phyloP scores from a whole-genome alignment of 2,888 invertebrate genomes.

The Hymenopus coronatus region DNA sequence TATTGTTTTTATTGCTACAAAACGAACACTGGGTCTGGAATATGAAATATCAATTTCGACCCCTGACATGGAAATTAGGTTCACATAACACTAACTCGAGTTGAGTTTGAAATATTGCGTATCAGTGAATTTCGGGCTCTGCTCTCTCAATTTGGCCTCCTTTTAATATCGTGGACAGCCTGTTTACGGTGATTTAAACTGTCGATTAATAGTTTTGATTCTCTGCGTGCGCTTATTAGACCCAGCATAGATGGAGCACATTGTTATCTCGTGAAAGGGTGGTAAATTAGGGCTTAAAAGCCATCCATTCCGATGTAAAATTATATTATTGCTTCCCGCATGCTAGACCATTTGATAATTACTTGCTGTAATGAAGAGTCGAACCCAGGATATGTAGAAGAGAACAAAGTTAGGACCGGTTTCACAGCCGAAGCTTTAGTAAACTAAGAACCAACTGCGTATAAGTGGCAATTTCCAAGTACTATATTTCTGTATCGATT shows the following conservation, averaged over 20 bases:
- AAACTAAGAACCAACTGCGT: too few relatives aligned
- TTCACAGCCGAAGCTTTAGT: too few relatives aligned
- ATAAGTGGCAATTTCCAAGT: too few relatives aligned
- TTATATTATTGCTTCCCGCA: neutral
- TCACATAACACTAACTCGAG: neutral
- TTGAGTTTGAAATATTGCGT: neutral
- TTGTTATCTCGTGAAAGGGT: neutral
- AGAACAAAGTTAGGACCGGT: too few relatives aligned
- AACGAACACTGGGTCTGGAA: too few relatives aligned
- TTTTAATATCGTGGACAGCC: neutral
- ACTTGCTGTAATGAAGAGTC: neutral
- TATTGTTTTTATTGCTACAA: too few relatives aligned
- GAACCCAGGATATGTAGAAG: neutral
- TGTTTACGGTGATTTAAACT: neutral
- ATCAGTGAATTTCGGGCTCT: neutral
- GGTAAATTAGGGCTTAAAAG: neutral
- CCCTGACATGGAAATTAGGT: too few relatives aligned
- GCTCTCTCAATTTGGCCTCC: neutral
- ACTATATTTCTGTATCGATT: too few relatives aligned
- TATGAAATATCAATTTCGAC: too few relatives aligned
- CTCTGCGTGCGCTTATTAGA: neutral
- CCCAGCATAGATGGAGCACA: neutral
- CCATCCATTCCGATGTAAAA: neutral
- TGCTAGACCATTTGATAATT: neutral
- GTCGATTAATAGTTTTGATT: neutral